Evolutionary conservation across 1,140 invertebrate genomes (phyloP).

Genomic region (Schlechtendalia chinensis): DNA sequence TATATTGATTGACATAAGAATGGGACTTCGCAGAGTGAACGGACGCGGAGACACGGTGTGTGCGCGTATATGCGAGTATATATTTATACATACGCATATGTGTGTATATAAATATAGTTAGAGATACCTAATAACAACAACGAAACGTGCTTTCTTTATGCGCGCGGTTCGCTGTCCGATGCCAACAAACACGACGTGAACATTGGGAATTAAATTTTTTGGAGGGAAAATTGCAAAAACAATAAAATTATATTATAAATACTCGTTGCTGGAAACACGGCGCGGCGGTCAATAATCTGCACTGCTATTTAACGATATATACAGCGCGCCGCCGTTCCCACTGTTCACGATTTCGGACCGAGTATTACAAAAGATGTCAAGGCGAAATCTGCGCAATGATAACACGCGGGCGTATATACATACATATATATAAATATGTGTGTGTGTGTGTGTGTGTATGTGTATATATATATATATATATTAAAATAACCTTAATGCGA

Average conservation of each 20-base stretch:
- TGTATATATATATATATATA: too few relatives aligned
- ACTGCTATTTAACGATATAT: background rate
- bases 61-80: background rate
- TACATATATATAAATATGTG: too few relatives aligned
- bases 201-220: background rate
- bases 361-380: conserved; percentile 33
- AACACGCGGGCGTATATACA: background rate
- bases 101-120: too few relatives aligned
- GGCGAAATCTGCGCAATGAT: conserved; percentile 33
- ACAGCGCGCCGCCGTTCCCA: background rate
- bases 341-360: conserved; percentile 32
- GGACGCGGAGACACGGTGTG: background rate
- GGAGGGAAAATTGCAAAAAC: background rate
- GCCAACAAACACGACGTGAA: background rate
- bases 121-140: background rate
- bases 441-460: too few relatives aligned
- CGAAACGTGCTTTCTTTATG: conserved; percentile 12
- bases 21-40: background rate
- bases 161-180: background rate
- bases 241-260: background rate
- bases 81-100: background rate
- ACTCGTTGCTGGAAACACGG: too few relatives aligned
- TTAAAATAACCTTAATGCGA: conserved; percentile 27
- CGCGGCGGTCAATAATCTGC: background rate
- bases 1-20: conserved; percentile 25